These are phyloP conservation scores for Platyura marginata DNA, from an alignment of 1,140 invertebrate species.

Conservation along the genomic window DNA sequence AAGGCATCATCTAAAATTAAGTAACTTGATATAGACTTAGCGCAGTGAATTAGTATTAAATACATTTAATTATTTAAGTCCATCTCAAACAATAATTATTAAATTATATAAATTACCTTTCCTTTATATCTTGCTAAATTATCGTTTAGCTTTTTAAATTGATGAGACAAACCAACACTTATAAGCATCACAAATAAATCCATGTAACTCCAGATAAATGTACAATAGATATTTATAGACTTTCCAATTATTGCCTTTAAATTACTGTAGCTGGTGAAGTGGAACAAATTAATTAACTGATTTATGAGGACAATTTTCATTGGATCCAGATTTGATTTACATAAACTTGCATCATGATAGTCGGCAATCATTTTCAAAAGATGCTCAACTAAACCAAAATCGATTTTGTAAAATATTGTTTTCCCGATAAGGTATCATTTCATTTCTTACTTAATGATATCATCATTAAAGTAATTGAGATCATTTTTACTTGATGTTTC, in stretches of 20 bases:
- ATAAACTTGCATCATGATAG: no score
- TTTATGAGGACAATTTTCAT: conserved; percentile 15
- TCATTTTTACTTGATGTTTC: no score
- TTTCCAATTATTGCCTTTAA: conserved; percentile 16
- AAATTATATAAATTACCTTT: conserved; percentile 20
- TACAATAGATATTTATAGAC: conserved; percentile 37
- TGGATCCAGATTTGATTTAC: no score
- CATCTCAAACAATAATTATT: background rate
- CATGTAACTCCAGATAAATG: conserved; percentile 48
- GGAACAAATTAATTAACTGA: conserved; percentile 15
- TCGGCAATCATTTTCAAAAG: no score
- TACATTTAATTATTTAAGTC: no score
- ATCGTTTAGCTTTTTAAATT: conserved; percentile 37
- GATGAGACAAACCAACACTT: conserved; percentile 31
- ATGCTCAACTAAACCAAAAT: no score
- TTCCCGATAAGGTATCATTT: no score
- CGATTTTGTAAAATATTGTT: no score
- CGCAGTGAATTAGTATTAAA: no score
- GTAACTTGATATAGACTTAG: no score
- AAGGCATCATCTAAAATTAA: conserved; percentile 16
- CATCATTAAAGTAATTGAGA: no score
- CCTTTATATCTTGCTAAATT: conserved; percentile 27
- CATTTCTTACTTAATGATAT: no score
- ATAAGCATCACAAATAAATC: conserved; percentile 44
- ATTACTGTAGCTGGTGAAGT: conserved; percentile 14